A percentile compares a stretch with the other conserved stretches of the same genome.
Evolutionary conservation across 2,797 vertebrate species (phyloP).

Genomic region (Sebastes diploproa): DNA sequence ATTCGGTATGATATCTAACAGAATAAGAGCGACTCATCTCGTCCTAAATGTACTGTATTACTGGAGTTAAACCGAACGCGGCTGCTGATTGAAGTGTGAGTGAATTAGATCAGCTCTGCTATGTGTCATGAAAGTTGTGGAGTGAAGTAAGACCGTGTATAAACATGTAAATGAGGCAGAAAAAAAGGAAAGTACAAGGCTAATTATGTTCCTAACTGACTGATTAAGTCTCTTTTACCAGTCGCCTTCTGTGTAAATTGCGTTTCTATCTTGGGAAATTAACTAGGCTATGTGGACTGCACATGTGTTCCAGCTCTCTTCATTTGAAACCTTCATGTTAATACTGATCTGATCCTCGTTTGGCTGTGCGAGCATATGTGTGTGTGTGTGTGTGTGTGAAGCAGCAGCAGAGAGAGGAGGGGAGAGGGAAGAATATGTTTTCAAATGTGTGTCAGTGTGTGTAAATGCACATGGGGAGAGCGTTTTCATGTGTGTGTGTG

Average conservation of each 20-base stretch:
- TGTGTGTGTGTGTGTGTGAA: slow-evolving; percentile 14
- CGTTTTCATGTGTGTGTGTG: not conserved
- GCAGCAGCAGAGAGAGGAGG: not conserved
- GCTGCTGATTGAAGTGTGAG: slow-evolving; percentile 43
- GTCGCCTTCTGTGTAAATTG: slow-evolving; percentile 84
- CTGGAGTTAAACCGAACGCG: slow-evolving; percentile 12
- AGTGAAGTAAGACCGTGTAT: slow-evolving; percentile 60
- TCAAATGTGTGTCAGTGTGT: slow-evolving; percentile 61
- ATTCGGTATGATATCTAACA: slow-evolving; percentile 10
- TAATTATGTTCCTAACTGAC: slow-evolving; percentile 84
- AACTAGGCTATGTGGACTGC: slow-evolving; percentile 81
- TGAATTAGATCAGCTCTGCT: slow-evolving; percentile 60
- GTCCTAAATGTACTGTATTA: not conserved
- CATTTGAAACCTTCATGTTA: slow-evolving; percentile 81
- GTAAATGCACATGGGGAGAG: slow-evolving; percentile 4
- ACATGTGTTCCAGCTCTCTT: slow-evolving; percentile 79
- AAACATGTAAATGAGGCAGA: slow-evolving; percentile 80
- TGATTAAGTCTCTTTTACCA: slow-evolving; percentile 84
- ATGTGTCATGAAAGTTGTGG: slow-evolving; percentile 62
- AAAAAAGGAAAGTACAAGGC: slow-evolving; percentile 79
- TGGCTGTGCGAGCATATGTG: slow-evolving; percentile 35
- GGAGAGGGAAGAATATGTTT: slow-evolving; percentile 28
- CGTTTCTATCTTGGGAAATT: slow-evolving; percentile 84
- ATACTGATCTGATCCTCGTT: slow-evolving; percentile 75
- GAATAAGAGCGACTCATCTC: slow-evolving; percentile 2